Base-by-base conservation (phyloP, 2,888 invertebrate species). In the Meta bourneti region DNA sequence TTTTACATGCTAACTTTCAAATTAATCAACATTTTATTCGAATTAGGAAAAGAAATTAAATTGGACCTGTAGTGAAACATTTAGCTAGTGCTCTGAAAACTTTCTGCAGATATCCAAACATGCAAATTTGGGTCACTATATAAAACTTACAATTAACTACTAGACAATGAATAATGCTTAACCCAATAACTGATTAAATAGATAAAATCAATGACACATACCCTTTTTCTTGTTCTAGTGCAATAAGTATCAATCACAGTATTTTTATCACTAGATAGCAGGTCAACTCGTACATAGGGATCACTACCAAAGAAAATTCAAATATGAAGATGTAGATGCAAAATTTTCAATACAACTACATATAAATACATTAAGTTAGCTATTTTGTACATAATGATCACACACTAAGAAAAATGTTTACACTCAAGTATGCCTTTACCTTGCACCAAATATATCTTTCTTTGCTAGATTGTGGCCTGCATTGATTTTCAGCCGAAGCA, bases 401-500 rank as follows among this genome's bases (percentile, higher is more conserved):
- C 11, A 13, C 11, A 69, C 13, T 9, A 34, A 71, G 6, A 2
- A 87, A 34, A 78, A 75, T 51, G 16, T 34, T 1, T n/a, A 70
- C 7, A 61, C 71, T 61, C 34, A 75, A 77, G 71, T 54, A 78
- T 70, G 49, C n/a, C 20, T 92, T 92, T 95, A 98, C 98, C 98
- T 98, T 94, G 99, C 99, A 94, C 99, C 99, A 96, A 99, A 99
- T 94, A 99, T 99, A 95, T 99, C 99, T 95, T 99, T 99, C 95
- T 99, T 99, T 89, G 99, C 99, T 94, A 99, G 96, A 94, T 98
- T 97, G 95, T 97, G 97, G 61, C 98, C 98, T 94, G 97, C 97
- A 93, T 98, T 96, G 93, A 99, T 97, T 95, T 96, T 97, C 95
- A 99, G 96, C 94, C 98, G 97, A 95, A 98, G 96, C 95, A 97